These are phyloP conservation scores for Mormyrus lacerda DNA, from an alignment of 2,113 vertebrate genomes.

Conservation along the genomic window DNA sequence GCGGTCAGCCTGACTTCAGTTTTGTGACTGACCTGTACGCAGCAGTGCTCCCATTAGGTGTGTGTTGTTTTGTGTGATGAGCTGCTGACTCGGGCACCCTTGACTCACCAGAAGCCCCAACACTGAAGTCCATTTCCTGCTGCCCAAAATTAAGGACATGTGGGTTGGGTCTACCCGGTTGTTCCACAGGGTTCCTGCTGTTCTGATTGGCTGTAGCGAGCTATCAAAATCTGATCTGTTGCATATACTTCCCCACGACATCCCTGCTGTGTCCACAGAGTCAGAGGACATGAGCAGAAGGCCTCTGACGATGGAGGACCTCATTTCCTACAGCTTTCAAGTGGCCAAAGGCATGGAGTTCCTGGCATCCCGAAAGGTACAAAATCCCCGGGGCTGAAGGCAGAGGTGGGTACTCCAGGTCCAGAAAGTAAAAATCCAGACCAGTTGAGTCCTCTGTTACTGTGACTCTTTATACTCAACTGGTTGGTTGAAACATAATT, in stretches of 20 bases:
- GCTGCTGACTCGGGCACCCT: neutral
- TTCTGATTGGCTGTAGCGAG: neutral
- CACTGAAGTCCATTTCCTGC: neutral
- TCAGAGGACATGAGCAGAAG: conserved; percentile 81
- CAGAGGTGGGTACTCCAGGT: neutral
- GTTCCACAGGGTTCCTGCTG: neutral
- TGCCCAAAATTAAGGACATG: neutral
- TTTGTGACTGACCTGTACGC: neutral
- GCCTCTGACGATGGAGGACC: conserved; percentile 80
- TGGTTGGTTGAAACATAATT: no score
- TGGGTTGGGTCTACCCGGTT: neutral
- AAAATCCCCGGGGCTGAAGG: neutral
- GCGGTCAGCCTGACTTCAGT: neutral
- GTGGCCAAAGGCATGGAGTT: conserved; percentile 95
- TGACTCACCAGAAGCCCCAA: neutral
- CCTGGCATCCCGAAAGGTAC: conserved; percentile 85
- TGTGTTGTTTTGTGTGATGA: neutral
- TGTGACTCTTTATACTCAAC: no score
- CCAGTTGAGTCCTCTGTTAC: no score
- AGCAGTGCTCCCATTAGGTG: neutral
- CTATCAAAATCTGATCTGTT: neutral
- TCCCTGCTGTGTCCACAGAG: conserved; percentile 55
- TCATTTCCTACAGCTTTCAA: conserved; percentile 94
- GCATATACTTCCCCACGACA: neutral
- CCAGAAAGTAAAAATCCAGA: neutral